Evolutionary conservation across 2,113 vertebrate species (phyloP).

Genomic region (Donacobius atricapilla): DNA sequence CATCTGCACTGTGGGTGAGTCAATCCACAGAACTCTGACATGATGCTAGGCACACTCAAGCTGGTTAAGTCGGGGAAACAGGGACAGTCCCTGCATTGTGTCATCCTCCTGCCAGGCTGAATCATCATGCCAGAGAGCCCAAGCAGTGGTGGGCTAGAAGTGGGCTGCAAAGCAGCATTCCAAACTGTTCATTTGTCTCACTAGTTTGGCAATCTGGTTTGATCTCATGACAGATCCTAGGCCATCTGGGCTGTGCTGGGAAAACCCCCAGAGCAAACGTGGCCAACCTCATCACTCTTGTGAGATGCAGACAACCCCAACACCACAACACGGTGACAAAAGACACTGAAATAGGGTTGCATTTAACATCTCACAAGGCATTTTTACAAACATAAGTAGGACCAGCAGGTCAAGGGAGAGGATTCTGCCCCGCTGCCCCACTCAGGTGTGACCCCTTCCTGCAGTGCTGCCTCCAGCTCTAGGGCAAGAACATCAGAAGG

Average conservation of each 20-base stretch:
- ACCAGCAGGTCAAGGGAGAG: neutral
- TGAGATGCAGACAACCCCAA: neutral
- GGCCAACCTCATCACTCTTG: neutral
- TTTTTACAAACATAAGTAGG: neutral
- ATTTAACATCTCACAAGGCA: neutral
- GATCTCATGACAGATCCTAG: neutral
- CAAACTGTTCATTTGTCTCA: rapidly evolving
- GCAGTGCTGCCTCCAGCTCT: neutral
- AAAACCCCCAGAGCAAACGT: neutral
- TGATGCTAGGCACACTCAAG: neutral
- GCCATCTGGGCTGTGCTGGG: neutral
- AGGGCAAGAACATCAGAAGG: neutral
- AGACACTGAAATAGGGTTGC: rapidly evolving
- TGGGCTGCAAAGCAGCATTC: neutral
- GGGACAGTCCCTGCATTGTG: neutral
- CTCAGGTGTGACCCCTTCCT: neutral
- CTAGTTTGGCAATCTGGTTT: neutral
- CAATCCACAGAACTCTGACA: rapidly evolving
- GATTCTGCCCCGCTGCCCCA: neutral
- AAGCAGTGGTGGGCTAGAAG: neutral
- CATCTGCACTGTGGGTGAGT: slow-evolving; percentile 87
- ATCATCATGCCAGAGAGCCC: neutral
- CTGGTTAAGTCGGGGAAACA: neutral
- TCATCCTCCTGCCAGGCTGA: neutral
- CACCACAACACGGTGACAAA: rapidly evolving